Percentiles rank a stretch among this genome's conserved stretches.
phyloP scores from a whole-genome alignment of 2,888 invertebrate genomes.

The Corbicula japonica region DNA sequence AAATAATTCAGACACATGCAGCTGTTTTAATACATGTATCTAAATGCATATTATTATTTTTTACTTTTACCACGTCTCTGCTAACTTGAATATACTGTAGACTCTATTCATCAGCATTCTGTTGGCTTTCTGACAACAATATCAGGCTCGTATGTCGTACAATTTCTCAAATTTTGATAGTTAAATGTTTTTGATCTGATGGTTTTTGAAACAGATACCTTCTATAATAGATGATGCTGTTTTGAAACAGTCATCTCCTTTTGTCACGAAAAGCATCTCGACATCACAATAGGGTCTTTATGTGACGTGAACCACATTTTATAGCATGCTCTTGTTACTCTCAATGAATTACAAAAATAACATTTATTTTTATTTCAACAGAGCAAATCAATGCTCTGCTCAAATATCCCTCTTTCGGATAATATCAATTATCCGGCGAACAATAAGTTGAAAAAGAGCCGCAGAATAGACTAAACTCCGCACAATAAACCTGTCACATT shows the following conservation, averaged over 20 bases:
- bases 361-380: constrained; percentile 60
- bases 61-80: too few species aligned
- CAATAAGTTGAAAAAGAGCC: constrained; percentile 51
- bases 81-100: too few species aligned
- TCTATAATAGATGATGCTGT: background rate
- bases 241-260: background rate
- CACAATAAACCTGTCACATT: constrained; percentile 68
- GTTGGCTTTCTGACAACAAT: too few species aligned
- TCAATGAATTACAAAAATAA: constrained; percentile 54
- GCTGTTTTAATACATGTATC: too few species aligned
- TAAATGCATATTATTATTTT: too few species aligned
- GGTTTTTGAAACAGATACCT: too few species aligned
- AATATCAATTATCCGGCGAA: constrained; percentile 63
- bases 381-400: constrained; percentile 61
- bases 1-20: too few species aligned
- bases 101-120: too few species aligned
- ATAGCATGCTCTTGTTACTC: constrained; percentile 48
- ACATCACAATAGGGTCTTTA: constrained; percentile 33
- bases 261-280: constrained; percentile 1
- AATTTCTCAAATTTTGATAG: too few species aligned
- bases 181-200: too few species aligned
- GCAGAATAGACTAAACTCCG: constrained; percentile 59
- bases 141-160: too few species aligned
- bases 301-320: constrained; percentile 57
- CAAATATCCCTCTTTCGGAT: constrained; percentile 52